Percentiles rank a stretch among this genome's conserved stretches.
Conservation (phyloP, 2,888 invertebrate species). For the Crepidodera aurea region DNA sequence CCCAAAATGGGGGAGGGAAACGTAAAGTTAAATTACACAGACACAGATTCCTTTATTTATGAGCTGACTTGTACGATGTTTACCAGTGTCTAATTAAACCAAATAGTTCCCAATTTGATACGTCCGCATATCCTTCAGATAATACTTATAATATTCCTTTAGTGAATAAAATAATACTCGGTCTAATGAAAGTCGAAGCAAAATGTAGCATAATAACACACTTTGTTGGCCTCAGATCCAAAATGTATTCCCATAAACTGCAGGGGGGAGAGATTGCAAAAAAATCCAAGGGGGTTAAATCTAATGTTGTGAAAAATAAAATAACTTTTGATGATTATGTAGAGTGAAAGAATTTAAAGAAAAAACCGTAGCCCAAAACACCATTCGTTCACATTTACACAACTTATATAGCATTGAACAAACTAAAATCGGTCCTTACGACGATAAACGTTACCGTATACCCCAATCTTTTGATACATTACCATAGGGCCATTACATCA, state of each 20-base stretch:
- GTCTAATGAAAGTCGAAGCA: constrained; percentile 52
- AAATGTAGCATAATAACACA: constrained; percentile 47
- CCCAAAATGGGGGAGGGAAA: constrained; percentile 28
- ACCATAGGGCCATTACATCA: constrained; percentile 17
- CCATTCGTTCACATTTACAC: not conserved
- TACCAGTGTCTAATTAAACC: not conserved
- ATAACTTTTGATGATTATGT: constrained; percentile 15
- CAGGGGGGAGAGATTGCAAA: not conserved
- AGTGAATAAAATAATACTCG: constrained; percentile 39
- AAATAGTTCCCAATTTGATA: not conserved
- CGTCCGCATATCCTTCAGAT: not conserved
- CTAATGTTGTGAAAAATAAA: constrained; percentile 8
- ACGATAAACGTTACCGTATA: constrained; percentile 11
- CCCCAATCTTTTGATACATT: constrained; percentile 5
- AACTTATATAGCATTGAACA: constrained; percentile 15
- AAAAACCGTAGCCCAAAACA: constrained; percentile 1
- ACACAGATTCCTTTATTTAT: constrained; percentile 29
- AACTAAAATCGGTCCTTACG: constrained; percentile 7
- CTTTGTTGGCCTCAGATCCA: constrained; percentile 47
- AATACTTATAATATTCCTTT: not conserved
- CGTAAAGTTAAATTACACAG: constrained; percentile 29
- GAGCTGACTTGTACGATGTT: constrained; percentile 32
- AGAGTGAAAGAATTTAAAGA: not conserved
- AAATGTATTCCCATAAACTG: constrained; percentile 41
- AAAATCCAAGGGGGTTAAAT: constrained; percentile 15